phyloP scores from a whole-genome alignment of 2,888 invertebrate genomes.

The Ophioninae sp. region DNA sequence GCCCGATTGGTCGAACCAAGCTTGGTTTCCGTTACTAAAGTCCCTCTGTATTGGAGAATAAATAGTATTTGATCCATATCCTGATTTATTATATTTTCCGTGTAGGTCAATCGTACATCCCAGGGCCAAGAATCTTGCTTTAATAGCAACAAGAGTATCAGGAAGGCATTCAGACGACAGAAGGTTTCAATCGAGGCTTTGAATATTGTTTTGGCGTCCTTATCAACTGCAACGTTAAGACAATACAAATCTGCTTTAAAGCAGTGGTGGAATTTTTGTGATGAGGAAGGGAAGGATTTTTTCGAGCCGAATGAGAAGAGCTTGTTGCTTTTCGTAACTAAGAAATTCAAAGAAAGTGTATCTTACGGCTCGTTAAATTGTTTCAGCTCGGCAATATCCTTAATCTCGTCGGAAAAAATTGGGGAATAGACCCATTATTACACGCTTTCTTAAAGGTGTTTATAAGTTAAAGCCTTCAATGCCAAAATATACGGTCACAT shows the following conservation, averaged over 20 bases:
- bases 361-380: conserved; percentile 65
- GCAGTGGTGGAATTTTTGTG: conserved; percentile 64
- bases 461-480: conserved; percentile 59
- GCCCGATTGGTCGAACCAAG: conserved; percentile 54
- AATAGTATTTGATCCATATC: conserved; percentile 20
- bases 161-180: too few relatives aligned
- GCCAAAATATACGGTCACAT: conserved; percentile 65
- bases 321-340: conserved; percentile 18
- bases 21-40: conserved; percentile 48
- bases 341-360: conserved; percentile 28
- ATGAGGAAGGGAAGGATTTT: conserved; percentile 4
- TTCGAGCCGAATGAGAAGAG: conserved; percentile 12
- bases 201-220: conserved; percentile 59
- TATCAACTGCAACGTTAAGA: conserved; percentile 61
- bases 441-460: conserved; percentile 66
- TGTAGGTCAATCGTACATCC: conserved; percentile 66
- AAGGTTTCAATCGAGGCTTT: conserved; percentile 50
- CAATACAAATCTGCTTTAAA: conserved; percentile 64
- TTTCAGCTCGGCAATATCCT: not conserved
- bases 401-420: too few relatives aligned
- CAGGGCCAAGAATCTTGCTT: not conserved
- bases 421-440: conserved; percentile 41
- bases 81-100: conserved; percentile 56
- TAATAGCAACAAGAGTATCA: too few relatives aligned
- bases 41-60: conserved; percentile 20